These are phyloP conservation scores for Columba guinea DNA, from an alignment of 2,797 vertebrate species.

Conservation along the genomic window DNA sequence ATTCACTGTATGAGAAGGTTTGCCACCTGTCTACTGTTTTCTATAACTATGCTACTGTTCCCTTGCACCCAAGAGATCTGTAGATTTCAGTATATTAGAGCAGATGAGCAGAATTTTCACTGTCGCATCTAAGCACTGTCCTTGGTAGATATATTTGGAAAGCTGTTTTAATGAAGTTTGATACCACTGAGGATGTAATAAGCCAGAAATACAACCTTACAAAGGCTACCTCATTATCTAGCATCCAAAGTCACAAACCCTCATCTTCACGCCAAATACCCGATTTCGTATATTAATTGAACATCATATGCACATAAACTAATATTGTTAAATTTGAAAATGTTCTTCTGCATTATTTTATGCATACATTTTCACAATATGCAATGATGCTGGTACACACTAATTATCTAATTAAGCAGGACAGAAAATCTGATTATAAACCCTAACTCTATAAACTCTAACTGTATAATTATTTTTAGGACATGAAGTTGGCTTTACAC, in stretches of 20 bases:
- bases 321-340: conserved; percentile 29
- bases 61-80: neutral
- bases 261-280: neutral
- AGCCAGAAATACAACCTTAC: neutral
- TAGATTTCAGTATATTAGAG: neutral
- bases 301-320: neutral
- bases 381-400: neutral
- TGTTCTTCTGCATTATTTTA: neutral
- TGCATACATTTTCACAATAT: conserved; percentile 12
- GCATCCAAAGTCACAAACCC: neutral
- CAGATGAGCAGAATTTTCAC: neutral
- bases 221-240: neutral
- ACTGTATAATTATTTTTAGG: conserved; percentile 61
- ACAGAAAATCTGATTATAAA: conserved; percentile 69
- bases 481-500: conserved; percentile 61
- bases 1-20: neutral
- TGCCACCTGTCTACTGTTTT: neutral
- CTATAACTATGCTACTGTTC: neutral
- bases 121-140: neutral
- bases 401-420: conserved; percentile 75
- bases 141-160: neutral
- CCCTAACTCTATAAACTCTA: neutral
- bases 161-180: neutral
- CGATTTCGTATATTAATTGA: neutral
- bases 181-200: neutral